Conservation (phyloP, 2,888 invertebrate genomes). For the Elegia similella region DNA sequence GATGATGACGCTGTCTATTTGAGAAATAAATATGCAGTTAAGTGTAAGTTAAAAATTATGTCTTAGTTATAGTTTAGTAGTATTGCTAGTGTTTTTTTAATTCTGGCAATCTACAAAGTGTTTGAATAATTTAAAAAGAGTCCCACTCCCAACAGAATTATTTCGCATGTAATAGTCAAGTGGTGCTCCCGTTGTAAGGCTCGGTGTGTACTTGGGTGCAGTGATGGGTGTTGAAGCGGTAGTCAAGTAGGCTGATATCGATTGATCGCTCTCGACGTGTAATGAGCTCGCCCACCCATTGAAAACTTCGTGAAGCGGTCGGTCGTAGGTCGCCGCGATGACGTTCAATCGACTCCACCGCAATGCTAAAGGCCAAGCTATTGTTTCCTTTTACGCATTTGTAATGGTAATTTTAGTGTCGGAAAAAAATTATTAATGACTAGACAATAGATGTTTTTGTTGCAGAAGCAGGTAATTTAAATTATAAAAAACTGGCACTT, state of each 20-base stretch:
- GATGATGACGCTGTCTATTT: too few relatives aligned
- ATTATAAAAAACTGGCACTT: too few relatives aligned
- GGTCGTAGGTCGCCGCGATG: slow-evolving; percentile 2
- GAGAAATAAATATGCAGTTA: too few relatives aligned
- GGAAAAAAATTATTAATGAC: neutral
- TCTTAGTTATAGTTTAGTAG: too few relatives aligned
- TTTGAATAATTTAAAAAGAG: too few relatives aligned
- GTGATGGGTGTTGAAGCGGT: slow-evolving; percentile 5
- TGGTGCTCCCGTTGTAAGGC: neutral
- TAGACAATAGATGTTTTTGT: neutral
- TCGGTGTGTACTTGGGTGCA: neutral
- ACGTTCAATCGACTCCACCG: neutral
- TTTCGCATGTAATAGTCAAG: neutral
- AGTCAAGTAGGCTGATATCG: slow-evolving; percentile 12
- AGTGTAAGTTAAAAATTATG: too few relatives aligned
- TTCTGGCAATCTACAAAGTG: too few relatives aligned
- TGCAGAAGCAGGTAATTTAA: too few relatives aligned
- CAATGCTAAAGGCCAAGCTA: slow-evolving; percentile 4
- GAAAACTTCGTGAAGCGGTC: slow-evolving; percentile 8
- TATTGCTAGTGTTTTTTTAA: too few relatives aligned
- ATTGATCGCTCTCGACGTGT: slow-evolving; percentile 9
- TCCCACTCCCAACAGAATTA: neutral
- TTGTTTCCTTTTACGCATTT: slow-evolving; percentile 9
- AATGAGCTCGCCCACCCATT: slow-evolving; percentile 13
- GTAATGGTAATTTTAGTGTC: slow-evolving; percentile 5